Conservation (phyloP, 2,797 vertebrate genomes). For the Lemur catta region DNA sequence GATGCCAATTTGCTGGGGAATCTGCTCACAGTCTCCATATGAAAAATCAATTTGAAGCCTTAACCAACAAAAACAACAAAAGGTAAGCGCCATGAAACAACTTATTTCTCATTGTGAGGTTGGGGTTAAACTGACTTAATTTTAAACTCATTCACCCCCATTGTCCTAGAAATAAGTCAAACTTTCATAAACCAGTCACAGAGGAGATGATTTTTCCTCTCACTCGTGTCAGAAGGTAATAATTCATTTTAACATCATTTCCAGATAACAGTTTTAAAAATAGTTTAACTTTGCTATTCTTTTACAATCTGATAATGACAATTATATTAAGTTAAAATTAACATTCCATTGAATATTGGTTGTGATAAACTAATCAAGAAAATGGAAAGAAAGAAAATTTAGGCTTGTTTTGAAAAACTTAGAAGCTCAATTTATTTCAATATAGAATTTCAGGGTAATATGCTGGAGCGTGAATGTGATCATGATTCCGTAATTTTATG, state of each 20-base stretch:
- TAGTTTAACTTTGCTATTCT: constrained; percentile 1
- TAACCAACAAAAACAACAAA: constrained; percentile 32
- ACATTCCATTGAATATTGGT: background rate
- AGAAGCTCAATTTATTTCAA: background rate
- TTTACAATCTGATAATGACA: background rate
- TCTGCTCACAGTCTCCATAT: background rate
- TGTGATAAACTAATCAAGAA: constrained; percentile 21
- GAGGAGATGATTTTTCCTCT: background rate
- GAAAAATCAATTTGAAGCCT: constrained; percentile 40
- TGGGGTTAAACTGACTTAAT: background rate
- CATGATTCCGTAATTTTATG: background rate
- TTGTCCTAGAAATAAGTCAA: background rate
- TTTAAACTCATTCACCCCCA: background rate
- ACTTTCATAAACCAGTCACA: background rate
- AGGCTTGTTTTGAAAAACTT: background rate
- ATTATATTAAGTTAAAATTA: constrained; percentile 22
- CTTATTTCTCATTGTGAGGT: background rate
- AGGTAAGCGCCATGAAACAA: background rate
- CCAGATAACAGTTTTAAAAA: constrained; percentile 8
- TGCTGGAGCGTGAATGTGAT: background rate
- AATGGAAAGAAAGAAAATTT: background rate
- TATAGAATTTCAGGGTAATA: background rate
- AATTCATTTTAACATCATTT: background rate
- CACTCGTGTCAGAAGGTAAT: background rate
- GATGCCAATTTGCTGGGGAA: constrained; percentile 51